These are phyloP conservation scores for Cryptoblepharus egeriae DNA, from an alignment of 2,797 vertebrate species.

Conservation along the genomic window DNA sequence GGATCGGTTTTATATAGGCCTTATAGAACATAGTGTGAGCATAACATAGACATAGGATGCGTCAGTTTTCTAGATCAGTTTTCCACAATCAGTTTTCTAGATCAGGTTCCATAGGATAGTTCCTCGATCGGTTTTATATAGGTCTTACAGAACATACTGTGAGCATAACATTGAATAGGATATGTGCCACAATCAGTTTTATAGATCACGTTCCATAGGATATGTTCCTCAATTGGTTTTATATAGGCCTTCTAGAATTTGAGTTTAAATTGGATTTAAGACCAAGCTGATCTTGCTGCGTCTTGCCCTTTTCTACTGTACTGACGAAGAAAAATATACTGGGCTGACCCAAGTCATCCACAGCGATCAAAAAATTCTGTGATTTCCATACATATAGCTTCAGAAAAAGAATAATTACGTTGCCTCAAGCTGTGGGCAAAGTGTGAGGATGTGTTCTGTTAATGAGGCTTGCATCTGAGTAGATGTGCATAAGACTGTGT, in stretches of 20 bases:
- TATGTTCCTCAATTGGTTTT: too few species aligned
- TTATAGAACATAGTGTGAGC: too few species aligned
- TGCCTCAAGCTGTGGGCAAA: not conserved
- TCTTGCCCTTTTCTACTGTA: not conserved
- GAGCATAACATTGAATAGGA: conserved; percentile 16
- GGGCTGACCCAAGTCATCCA: not conserved
- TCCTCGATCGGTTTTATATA: too few species aligned
- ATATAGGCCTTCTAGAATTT: not conserved
- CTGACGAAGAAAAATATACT: not conserved
- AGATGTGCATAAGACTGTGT: too few species aligned
- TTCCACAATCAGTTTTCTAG: too few species aligned
- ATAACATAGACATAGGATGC: too few species aligned
- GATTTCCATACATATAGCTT: not conserved
- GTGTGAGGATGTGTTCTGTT: not conserved
- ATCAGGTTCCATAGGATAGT: too few species aligned
- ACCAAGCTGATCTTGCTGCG: not conserved
- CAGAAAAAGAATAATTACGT: not conserved
- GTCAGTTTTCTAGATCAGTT: too few species aligned
- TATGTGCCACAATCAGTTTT: not conserved
- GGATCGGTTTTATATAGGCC: too few species aligned
- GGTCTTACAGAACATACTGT: too few species aligned
- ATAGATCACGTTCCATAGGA: conserved; percentile 7
- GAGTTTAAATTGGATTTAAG: not conserved
- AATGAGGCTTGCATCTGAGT: too few species aligned
- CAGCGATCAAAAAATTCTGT: not conserved